Evolutionary conservation across 2,888 invertebrate species (phyloP), one percentile per base, ranked within the genome.

Genomic region (Elegia similella): DNA sequence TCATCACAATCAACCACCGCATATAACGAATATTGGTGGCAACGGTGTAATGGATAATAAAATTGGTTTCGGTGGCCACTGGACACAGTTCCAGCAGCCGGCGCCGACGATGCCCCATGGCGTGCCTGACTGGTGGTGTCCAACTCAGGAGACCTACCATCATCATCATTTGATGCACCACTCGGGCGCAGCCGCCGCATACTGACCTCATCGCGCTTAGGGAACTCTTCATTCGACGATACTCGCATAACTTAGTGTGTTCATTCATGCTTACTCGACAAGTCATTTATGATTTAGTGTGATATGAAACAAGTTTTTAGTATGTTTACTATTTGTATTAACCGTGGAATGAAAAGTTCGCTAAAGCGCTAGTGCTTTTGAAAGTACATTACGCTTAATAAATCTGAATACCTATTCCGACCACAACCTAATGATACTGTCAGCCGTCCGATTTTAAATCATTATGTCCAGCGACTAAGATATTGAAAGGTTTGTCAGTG

Each of bases 101-200:
- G 93, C 94, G 55, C 94, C 95, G 58, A 92, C 94, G 8, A 92
- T 94, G 55, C 89, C 93, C 55, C 87, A 92, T 66, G 92, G 88
- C 12, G 93, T 91, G 15, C 89, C 90, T 0, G 90, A 91, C 42
- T 91, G 90, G 90, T 91, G 90, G 90, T 90, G 90, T 66, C 90
- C 90, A 42, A 78, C 89, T 58, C 90, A 91, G 65, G 90, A 91
- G 68, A 93, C 88, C 52, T 91, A 86, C 64, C 86, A 91, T 66
- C 90, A 91, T 75, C 94, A 94, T 67, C 94, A 93, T 67, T 78
- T 94, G 70, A 93, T 94, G 93, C 94, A 93, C 80, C 94, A 94
- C 67, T 91, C 92, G 30, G 95, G 95, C 8, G 95, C 95, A 44
- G 94, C 95, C 59, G 94, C 95, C 59, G 95, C 95, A 54, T 96